These are phyloP conservation scores for Parazoanthus darwini DNA, from an alignment of 92 coral and sea anemone genomes.

Conservation along the genomic window DNA sequence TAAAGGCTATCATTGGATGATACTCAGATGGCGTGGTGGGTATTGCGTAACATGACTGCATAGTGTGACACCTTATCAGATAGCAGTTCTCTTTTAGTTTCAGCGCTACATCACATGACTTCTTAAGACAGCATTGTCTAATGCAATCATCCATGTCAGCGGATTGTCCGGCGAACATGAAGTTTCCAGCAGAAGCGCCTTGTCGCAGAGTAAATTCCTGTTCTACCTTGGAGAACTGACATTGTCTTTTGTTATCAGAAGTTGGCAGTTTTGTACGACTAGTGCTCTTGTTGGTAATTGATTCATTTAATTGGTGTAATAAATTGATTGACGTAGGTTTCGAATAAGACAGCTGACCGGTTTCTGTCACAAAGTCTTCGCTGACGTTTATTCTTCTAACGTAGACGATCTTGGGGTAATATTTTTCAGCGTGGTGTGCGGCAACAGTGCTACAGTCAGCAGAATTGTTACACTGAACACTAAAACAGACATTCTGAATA, in stretches of 20 bases:
- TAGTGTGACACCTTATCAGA: constrained; percentile 73
- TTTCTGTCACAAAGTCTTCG: not conserved
- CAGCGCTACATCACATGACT: constrained; percentile 86
- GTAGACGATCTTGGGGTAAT: constrained; percentile 60
- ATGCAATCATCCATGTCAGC: constrained; percentile 69
- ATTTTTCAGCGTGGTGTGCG: constrained; percentile 55
- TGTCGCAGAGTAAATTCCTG: constrained; percentile 71
- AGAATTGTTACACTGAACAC: constrained; percentile 54
- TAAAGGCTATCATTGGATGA: constrained; percentile 67
- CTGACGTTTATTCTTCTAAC: constrained; percentile 22
- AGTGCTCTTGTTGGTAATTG: not conserved
- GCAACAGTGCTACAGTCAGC: constrained; percentile 53
- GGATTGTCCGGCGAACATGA: constrained; percentile 58
- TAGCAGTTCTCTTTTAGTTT: constrained; percentile 79
- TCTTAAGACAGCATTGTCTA: constrained; percentile 68
- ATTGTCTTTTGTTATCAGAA: not conserved
- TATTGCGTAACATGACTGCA: constrained; percentile 59
- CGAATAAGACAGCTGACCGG: not conserved
- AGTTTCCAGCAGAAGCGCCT: constrained; percentile 85
- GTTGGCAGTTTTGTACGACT: not conserved
- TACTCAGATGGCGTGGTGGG: constrained; percentile 58
- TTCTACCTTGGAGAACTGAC: constrained; percentile 61
- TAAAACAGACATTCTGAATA: constrained; percentile 78
- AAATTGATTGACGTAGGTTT: not conserved
- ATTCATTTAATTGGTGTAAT: not conserved